phyloP scores from a whole-genome alignment of 2,888 invertebrate species.

The Andrena haemorrhoa region DNA sequence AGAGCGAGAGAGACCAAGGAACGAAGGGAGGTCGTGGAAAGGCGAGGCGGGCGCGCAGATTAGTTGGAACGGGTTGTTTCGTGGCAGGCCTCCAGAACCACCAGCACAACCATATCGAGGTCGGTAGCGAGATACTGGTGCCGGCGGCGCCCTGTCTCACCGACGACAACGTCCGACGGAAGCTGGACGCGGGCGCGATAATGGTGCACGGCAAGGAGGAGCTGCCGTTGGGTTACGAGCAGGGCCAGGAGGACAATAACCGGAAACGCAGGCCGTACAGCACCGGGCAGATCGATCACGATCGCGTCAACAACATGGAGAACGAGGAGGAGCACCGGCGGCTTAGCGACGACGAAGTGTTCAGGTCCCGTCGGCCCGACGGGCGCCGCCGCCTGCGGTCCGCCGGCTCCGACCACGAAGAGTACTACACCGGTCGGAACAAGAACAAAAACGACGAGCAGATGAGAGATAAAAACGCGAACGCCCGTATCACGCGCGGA shows the following conservation, averaged over 20 bases:
- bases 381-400: conserved; percentile 59
- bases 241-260: conserved; percentile 71
- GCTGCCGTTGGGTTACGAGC: conserved; percentile 87
- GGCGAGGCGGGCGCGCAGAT: conserved; percentile 37
- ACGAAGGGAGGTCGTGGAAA: background rate
- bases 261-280: conserved; percentile 68
- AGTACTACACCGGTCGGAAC: conserved; percentile 56
- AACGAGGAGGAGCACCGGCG: conserved; percentile 73
- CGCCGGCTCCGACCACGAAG: conserved; percentile 69
- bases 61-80: conserved; percentile 54
- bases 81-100: conserved; percentile 77
- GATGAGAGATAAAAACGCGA: conserved; percentile 77
- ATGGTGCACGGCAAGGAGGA: conserved; percentile 89
- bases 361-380: conserved; percentile 55
- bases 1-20: conserved; percentile 20
- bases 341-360: conserved; percentile 68
- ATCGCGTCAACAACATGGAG: conserved; percentile 71
- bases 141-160: conserved; percentile 81
- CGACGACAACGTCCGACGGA: conserved; percentile 84
- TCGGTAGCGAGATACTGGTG: conserved; percentile 82
- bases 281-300: conserved; percentile 69
- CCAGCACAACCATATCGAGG: conserved; percentile 80
- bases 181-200: conserved; percentile 86
- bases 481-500: conserved; percentile 69
- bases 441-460: conserved; percentile 65